phyloP scores from a whole-genome alignment of 1,140 invertebrate genomes.

The Macrobrachium rosenbergii region DNA sequence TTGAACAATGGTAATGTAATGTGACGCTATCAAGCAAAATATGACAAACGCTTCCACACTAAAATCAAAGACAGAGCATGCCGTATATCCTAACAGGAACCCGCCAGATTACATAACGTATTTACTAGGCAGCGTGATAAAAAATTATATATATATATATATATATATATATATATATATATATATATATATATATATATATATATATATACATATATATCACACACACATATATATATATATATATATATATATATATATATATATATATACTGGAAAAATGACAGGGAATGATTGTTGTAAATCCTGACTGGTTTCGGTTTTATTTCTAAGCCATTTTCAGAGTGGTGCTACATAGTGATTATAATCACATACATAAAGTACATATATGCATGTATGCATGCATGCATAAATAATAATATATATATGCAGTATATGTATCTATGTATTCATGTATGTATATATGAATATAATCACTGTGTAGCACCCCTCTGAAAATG shows the following conservation, averaged over 20 bases:
- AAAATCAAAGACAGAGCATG: no score
- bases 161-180: background rate
- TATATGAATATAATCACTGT: background rate
- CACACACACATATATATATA: conserved; percentile 26
- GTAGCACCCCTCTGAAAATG: no score
- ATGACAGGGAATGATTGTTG: background rate
- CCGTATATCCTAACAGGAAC: no score
- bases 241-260: conserved; percentile 43
- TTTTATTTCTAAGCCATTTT: no score
- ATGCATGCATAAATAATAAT: background rate
- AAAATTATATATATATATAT: background rate
- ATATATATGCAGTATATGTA: background rate
- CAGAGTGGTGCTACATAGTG: background rate
- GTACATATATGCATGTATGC: background rate
- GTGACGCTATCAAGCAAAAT: no score
- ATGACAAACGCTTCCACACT: no score
- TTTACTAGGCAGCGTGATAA: background rate
- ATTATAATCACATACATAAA: background rate
- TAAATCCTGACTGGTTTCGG: background rate
- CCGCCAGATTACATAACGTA: no score
- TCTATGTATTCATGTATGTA: background rate
- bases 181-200: no score
- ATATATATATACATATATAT: background rate
- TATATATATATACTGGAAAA: conserved; percentile 16
- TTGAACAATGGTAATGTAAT: no score